phyloP scores from a whole-genome alignment of 2,113 vertebrate species.

The Odobenus rosmarus region DNA sequence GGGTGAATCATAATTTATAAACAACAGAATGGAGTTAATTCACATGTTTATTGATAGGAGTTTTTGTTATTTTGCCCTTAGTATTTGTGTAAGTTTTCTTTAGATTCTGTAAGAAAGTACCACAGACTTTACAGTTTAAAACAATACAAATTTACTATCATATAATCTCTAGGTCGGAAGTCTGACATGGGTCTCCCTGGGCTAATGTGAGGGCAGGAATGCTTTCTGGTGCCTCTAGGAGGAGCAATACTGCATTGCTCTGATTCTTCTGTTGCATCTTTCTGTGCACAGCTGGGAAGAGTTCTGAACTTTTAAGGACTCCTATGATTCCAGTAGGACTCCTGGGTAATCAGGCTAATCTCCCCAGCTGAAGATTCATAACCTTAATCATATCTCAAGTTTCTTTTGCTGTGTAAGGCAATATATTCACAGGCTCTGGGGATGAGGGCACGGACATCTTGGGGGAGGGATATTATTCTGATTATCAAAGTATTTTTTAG shows the following conservation, averaged over 20 bases:
- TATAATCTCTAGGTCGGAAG: neutral
- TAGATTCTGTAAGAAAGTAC: neutral
- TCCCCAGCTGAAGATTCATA: neutral
- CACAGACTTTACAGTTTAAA: neutral
- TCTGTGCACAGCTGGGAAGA: neutral
- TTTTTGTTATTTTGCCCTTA: neutral
- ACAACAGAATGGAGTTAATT: neutral
- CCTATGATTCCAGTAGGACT: neutral
- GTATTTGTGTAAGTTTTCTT: neutral
- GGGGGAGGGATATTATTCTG: neutral
- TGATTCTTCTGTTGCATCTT: neutral
- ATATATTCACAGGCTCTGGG: neutral
- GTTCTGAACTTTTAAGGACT: neutral
- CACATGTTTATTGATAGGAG: neutral
- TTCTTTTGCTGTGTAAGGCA: neutral
- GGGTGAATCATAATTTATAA: neutral
- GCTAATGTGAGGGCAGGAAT: neutral
- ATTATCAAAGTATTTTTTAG: neutral
- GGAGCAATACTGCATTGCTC: neutral
- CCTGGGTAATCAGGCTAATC: neutral
- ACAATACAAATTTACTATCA: neutral
- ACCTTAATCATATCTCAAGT: neutral
- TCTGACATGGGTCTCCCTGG: neutral
- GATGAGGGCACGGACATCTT: neutral
- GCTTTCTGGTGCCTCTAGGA: no score